Base-by-base conservation (phyloP, 2,113 vertebrate genomes). In the Glareola pratincola region DNA sequence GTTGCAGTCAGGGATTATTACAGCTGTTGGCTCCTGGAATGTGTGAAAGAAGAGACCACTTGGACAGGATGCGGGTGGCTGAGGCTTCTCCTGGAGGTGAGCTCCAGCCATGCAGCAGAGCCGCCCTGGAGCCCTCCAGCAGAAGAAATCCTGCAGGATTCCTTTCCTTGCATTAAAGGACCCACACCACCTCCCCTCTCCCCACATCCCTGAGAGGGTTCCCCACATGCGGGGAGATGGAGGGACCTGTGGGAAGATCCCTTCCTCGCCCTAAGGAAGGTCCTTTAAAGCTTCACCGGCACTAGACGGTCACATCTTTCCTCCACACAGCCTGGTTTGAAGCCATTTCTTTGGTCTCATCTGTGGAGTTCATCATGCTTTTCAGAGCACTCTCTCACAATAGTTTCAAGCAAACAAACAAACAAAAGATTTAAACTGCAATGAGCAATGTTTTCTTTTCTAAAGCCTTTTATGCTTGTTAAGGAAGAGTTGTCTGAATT, bases 361-460 rank as follows among this genome's bases (percentile, higher is more conserved):
- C 48, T 50, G 34, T 90, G 56, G 48, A 90, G 54, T 92, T 96
- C 12, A 18, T 87, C 8, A 1, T 89, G 54, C 8, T 93, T 78
- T 86, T 87, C 54, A 62, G 57, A 92, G 27, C 36, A 83, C 29
- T 64, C 24, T 37, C 37, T 85, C 24, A 47, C 69, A 51, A 18
- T 57, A 45, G 66, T 88, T 94, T 92, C 87, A 80, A 93, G 53
- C 66, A 95, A 72, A 80, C 16, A 73, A 82, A 62, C 20, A 56
- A 75, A 77, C n/a, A 26, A 80, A 94, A 92, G 37, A 83, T 91
- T 96, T 94, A 84, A 97, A 94, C 29, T 92, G n/a, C 73, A 97
- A 86, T 75, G 43, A 76, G 69, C 53, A 82, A n/a, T 81, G 37
- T 83, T 97, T 96, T 94, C 39, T 91, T 94, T 96, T 94, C 88